Base-by-base conservation (phyloP, 2,113 vertebrate species). In the Callospermophilus lateralis region DNA sequence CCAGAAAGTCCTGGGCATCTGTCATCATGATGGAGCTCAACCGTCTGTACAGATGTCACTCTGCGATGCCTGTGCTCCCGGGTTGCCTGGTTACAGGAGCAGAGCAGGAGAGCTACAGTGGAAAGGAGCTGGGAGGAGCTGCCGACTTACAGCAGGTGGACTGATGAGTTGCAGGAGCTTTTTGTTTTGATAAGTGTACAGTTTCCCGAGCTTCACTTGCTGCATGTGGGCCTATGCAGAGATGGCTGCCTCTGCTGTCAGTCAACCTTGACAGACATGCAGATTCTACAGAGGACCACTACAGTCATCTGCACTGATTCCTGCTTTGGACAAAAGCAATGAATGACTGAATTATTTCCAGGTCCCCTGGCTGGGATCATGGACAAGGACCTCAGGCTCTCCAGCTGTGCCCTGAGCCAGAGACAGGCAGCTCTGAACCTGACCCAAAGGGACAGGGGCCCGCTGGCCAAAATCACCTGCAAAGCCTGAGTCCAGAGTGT, bases 21-120 rank as follows among this genome's bases (percentile, higher is more conserved):
- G 89, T 17, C 0, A 81, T 84, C 96, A 89, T 96, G 39, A 79
- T 96, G 68, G 96, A 94, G 87, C 87, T 81, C 63, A 63, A 78
- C 74, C 92, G 94, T 83, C 79, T 34, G 30, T 58, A 0, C 0
- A 92, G 95, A 96, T 88, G 84, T 98, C n/a, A 0, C 61, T 86
- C 87, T 1, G 0, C 96, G 96, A 88, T 94, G 84, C 78, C 65
- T 96, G 88, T 77, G 84, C 97, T 93, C 97, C 95, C 84, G 81
- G 84, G 97, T 94, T 97, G 97, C 98, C 97, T 98, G 96, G 96
- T 97, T 98, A 98, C 96, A 87, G 92, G 93, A 95, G 92, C 51
- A 83, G 87, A 48, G 67, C 77, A 0, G 26, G 37, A 51, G 15
- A 81, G 68, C 30, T 7, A 1, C 3, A 17, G 1, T 19, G 30